Base-by-base conservation (phyloP, 2,888 invertebrate genomes). In the Tortricodes alternella region DNA sequence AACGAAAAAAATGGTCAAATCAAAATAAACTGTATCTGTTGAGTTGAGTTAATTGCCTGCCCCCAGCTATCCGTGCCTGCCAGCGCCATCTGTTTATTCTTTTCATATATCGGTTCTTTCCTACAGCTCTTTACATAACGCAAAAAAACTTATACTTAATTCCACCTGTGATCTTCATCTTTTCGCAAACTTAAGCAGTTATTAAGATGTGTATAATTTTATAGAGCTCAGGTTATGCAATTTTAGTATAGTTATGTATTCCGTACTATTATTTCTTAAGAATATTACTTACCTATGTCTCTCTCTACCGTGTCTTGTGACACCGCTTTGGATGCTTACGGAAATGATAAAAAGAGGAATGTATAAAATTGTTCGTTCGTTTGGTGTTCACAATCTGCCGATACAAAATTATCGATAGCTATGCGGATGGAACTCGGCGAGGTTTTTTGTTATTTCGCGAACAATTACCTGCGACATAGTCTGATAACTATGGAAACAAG, bases 401-500 rank as follows among this genome's bases (percentile, higher is more conserved):
- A 55, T 49, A 59, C 39, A 34, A 59, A 55, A 55, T 62, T 58
- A 52, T 64, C 65, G 62, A 62, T 64, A 68, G 70, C 67, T 73
- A 77, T 76, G 78, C 80, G 79, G 78, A 77, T 78, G 75, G 73
- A 81, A 79, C 71, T 74, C 67, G 68, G 61, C 58, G n/a, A n/a
- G 59, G 56, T 68, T 70, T 79, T 80, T 80, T 82, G 76, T 80
- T 69, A 66, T 66, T 63, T 65, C 62, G 66, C 69, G 74, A 74
- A 69, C 70, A 72, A 83, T 87, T 80, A 84, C 49, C 80, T 78
- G 75, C 78, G 86, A 83, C 82, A 79, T 89, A 89, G 70, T 88
- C 86, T 85, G 80, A 80, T 89, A 82, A 85, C 81, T 73, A 71
- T 75, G 80, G 72, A 80, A 81, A 83, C 76, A 76, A 68, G 75